phyloP scores from a whole-genome alignment of 2,797 vertebrate genomes.

The Liasis olivaceus region DNA sequence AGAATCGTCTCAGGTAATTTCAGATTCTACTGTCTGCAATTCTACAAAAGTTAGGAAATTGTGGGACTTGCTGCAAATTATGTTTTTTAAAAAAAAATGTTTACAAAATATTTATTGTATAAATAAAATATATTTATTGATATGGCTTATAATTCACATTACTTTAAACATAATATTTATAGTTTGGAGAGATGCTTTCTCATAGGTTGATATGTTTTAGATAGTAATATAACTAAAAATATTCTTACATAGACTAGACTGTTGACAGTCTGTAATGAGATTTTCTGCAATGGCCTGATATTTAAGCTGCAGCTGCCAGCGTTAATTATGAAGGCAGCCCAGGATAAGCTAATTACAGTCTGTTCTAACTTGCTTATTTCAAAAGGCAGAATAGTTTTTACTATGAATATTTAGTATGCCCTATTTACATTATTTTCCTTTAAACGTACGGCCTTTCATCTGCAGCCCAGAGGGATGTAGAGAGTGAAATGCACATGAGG shows the following conservation, averaged over 20 bases:
- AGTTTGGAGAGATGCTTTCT: not conserved
- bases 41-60: not conserved
- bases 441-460: not conserved
- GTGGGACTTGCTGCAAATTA: not conserved
- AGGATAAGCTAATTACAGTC: not conserved
- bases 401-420: not conserved
- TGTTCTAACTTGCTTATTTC: not conserved
- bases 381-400: not conserved
- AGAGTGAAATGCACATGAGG: not conserved
- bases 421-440: not conserved
- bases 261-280: not conserved
- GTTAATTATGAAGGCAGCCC: conserved; percentile 10
- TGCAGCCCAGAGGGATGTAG: no score
- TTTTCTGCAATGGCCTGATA: conserved; percentile 20
- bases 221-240: not conserved
- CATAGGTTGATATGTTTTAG: not conserved
- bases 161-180: not conserved
- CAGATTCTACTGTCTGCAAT: not conserved
- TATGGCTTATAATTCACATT: not conserved
- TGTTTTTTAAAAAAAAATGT: not conserved
- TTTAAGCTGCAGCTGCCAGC: conserved; percentile 11
- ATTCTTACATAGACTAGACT: not conserved
- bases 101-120: no score
- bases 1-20: not conserved
- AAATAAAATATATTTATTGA: not conserved